phyloP scores from a whole-genome alignment of 2,888 invertebrate species.

The Drosophila yooni region DNA sequence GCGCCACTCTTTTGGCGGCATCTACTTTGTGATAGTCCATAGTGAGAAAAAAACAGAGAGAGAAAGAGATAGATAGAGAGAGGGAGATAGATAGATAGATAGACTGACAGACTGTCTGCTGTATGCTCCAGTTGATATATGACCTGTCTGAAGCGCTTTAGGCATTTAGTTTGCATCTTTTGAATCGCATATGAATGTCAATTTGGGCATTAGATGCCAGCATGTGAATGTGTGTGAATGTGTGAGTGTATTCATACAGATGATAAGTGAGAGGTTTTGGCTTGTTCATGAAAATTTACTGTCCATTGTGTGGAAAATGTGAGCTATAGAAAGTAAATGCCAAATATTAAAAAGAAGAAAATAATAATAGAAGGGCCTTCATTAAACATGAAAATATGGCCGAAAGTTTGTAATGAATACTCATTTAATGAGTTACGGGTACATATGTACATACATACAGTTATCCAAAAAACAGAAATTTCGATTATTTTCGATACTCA shows the following conservation, averaged over 20 bases:
- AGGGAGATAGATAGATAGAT: neutral
- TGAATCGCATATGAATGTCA: conserved; percentile 59
- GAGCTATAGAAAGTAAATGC: neutral
- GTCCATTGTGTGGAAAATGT: conserved; percentile 15
- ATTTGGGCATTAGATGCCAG: conserved; percentile 27
- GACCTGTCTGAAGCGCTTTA: conserved; percentile 45
- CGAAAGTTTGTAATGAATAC: neutral
- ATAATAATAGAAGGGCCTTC: neutral
- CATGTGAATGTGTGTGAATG: neutral
- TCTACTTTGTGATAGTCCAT: conserved; percentile 20
- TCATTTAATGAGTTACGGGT: neutral
- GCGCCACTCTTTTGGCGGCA: conserved; percentile 43
- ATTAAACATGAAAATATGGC: neutral
- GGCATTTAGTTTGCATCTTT: conserved; percentile 57
- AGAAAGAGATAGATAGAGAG: neutral
- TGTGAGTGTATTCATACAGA: conserved; percentile 5
- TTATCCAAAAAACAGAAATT: neutral
- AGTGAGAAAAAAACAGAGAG: neutral
- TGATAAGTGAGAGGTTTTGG: conserved; percentile 10
- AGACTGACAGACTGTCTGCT: conserved; percentile 39
- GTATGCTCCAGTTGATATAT: conserved; percentile 59
- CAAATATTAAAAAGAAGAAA: neutral
- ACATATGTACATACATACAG: neutral
- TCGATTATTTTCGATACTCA: neutral
- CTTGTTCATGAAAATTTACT: conserved; percentile 14